Base-by-base conservation (phyloP, 2,113 vertebrate species). In the Electrona antarctica region DNA sequence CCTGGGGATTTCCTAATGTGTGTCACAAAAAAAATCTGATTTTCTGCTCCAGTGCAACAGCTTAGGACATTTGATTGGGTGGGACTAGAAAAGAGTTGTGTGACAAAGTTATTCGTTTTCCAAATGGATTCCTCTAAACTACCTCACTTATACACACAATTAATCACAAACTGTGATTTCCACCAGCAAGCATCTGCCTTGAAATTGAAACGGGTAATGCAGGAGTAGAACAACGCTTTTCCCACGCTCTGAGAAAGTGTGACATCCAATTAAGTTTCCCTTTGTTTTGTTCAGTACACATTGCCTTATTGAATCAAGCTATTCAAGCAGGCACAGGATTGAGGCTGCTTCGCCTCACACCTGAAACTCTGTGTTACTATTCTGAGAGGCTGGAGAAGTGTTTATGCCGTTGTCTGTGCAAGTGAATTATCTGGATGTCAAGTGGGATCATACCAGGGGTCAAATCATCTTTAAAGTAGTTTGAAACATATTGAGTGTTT, bases 241-340 rank as follows among this genome's bases (percentile, higher is more conserved):
- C 81, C 80, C 55, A 9, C 69, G 73, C 85, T 68, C n/a, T 71
- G 78, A 64, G 79, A 82, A 90, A 85, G 85, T 84, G 87, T 86
- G 87, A 88, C 87, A 91, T 91, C 86, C 87, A 91, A 91, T 92
- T 88, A 90, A 86, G 87, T 82, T 48, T 84, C 67, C 61, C 29
- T 67, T 77, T 66, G 81, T 89, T 87, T 87, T 21, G 54, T 73
- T 79, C 55, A 9, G 80, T 74, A 73, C 79, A 80, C 82, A 33
- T 71, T 75, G 74, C 79, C 79, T 85, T 86, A 90, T 90, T 83
- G 78, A 88, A 89, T 85, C 68, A 78, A 78, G 79, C 49, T 61
- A 70, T 74, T 82, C 57, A 54, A 72, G 82, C 79, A 70, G 74
- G 64, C 77, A 78, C 71, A 73, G 78, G 81, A 76, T 60, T 45